These are phyloP conservation scores for Sorex fumeus DNA, from an alignment of 2,113 vertebrate genomes.

Conservation along the genomic window DNA sequence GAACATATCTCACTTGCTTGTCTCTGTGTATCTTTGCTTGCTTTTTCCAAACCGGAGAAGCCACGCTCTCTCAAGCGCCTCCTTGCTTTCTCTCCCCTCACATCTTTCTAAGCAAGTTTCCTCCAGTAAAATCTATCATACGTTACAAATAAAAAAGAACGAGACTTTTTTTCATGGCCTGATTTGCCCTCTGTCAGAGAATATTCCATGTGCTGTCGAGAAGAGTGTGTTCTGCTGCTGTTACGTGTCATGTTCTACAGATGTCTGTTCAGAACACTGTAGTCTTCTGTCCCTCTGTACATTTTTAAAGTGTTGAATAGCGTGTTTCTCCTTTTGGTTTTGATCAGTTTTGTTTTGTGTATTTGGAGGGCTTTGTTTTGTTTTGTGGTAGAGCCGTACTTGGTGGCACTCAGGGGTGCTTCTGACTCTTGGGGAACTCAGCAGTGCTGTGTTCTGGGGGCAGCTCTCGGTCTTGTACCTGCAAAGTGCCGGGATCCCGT, in stretches of 20 bases:
- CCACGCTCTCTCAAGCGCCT: background rate
- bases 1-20: background rate
- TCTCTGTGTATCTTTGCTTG: background rate
- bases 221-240: conserved; percentile 21
- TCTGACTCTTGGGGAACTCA: no score
- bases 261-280: background rate
- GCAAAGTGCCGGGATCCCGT: no score
- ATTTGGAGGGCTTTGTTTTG: background rate
- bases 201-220: background rate
- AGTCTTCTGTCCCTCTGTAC: no score
- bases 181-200: background rate
- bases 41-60: background rate
- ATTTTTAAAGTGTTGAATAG: background rate
- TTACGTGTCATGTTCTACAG: background rate
- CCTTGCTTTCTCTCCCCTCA: background rate
- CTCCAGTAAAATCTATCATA: no score
- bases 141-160: no score
- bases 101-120: no score
- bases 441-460: no score
- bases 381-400: no score
- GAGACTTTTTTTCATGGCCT: no score
- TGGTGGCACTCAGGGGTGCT: no score
- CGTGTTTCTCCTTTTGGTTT: background rate
- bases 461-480: no score
- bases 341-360: conserved; percentile 36